phyloP scores from a whole-genome alignment of 2,797 vertebrate species.

The Urocyon cinereoargenteus region DNA sequence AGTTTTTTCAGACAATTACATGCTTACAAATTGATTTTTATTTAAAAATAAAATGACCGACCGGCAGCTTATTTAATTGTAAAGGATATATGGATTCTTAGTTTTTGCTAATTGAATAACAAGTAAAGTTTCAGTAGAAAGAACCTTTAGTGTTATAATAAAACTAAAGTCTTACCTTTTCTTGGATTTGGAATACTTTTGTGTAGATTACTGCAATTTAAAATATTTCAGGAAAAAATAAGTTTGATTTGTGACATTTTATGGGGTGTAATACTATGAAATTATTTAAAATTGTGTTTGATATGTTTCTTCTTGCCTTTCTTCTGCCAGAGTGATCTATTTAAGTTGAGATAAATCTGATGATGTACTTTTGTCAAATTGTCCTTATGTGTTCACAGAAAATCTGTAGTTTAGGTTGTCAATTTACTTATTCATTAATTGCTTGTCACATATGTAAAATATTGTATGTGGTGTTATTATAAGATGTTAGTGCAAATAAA shows the following conservation, averaged over 20 bases:
- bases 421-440: neutral
- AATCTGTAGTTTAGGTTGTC: neutral
- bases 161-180: conserved; percentile 33
- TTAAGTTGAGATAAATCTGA: neutral
- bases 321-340: neutral
- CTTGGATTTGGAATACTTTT: conserved; percentile 20
- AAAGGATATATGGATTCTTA: neutral
- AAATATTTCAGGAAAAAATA: neutral
- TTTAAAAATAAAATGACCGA: neutral
- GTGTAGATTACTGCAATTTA: neutral
- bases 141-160: neutral
- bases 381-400: neutral
- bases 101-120: conserved; percentile 9
- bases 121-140: neutral
- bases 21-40: conserved; percentile 8
- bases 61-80: neutral
- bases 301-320: neutral
- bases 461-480: neutral
- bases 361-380: neutral
- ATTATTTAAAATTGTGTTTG: neutral
- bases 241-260: conserved; percentile 3
- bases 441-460: neutral
- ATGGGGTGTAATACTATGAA: neutral
- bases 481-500: neutral
- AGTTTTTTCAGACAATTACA: neutral